Evolutionary conservation across 2,113 vertebrate species (phyloP).

Genomic region (Melanerpes formicivorus): DNA sequence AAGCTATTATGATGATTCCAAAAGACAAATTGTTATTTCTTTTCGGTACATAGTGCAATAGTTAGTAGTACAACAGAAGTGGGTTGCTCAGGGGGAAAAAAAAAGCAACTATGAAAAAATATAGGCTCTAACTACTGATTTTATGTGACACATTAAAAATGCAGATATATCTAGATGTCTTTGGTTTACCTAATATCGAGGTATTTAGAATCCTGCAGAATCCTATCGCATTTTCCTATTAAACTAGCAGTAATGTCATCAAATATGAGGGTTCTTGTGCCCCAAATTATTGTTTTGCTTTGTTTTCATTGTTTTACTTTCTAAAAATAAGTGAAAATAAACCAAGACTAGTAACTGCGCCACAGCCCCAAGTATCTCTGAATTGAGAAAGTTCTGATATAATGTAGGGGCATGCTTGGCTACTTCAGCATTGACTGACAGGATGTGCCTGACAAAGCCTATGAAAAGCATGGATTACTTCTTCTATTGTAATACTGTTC

Average conservation of each 20-base stretch:
- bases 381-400: not conserved
- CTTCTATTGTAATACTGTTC: not conserved
- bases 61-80: not conserved
- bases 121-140: not conserved
- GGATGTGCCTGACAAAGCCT: not conserved
- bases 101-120: not conserved
- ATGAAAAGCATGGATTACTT: not conserved
- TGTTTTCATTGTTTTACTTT: not conserved
- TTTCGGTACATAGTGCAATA: not conserved
- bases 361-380: not conserved
- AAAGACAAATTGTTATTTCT: not conserved
- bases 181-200: not conserved
- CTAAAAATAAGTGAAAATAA: constrained; percentile 21
- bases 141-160: not conserved
- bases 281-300: not conserved
- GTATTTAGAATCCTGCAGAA: not conserved
- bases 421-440: constrained; percentile 6
- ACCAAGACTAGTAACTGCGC: not conserved
- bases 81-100: not conserved
- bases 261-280: constrained; percentile 1
- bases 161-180: not conserved
- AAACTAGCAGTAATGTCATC: not conserved
- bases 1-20: not conserved
- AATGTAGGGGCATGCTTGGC: not conserved
- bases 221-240: not conserved